These are phyloP conservation scores for Seriola rivoliana DNA, from an alignment of 2,113 vertebrate species.

Conservation along the genomic window DNA sequence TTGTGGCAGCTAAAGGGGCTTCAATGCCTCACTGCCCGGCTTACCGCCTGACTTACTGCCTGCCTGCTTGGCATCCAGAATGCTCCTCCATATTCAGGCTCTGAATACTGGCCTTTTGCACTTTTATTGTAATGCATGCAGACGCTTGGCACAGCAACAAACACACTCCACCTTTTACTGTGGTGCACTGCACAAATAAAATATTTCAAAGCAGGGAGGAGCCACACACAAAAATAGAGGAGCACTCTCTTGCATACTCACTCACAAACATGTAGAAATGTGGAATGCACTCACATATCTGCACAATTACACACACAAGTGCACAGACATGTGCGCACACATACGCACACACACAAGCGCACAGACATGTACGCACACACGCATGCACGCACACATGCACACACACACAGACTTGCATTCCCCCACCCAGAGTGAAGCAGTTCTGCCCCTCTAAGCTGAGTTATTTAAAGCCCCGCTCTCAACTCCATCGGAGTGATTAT, in stretches of 20 bases:
- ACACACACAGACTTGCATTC: conserved; percentile 53
- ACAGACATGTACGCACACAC: neutral
- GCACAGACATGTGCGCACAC: neutral
- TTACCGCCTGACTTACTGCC: conserved; percentile 78
- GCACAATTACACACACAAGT: conserved; percentile 61
- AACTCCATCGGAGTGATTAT: conserved; percentile 87
- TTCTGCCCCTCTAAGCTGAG: conserved; percentile 85
- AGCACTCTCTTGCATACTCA: conserved; percentile 66
- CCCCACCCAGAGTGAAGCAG: conserved; percentile 79
- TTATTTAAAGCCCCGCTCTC: conserved; percentile 87
- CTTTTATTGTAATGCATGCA: conserved; percentile 77
- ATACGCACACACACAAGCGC: conserved; percentile 42
- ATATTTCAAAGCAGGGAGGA: conserved; percentile 72
- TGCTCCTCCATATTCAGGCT: conserved; percentile 72
- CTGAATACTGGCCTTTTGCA: conserved; percentile 76
- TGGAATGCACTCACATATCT: conserved; percentile 64
- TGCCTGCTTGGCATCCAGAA: conserved; percentile 73
- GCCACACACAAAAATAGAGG: conserved; percentile 67
- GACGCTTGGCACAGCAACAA: conserved; percentile 74
- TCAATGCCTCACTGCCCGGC: conserved; percentile 73
- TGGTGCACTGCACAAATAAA: conserved; percentile 69
- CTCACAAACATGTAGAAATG: conserved; percentile 60
- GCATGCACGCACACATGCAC: conserved; percentile 21
- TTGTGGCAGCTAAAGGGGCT: conserved; percentile 78
- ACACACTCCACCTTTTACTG: conserved; percentile 68